Conservation (phyloP, 2,113 vertebrate genomes). For the Pseudonaja textilis region DNA sequence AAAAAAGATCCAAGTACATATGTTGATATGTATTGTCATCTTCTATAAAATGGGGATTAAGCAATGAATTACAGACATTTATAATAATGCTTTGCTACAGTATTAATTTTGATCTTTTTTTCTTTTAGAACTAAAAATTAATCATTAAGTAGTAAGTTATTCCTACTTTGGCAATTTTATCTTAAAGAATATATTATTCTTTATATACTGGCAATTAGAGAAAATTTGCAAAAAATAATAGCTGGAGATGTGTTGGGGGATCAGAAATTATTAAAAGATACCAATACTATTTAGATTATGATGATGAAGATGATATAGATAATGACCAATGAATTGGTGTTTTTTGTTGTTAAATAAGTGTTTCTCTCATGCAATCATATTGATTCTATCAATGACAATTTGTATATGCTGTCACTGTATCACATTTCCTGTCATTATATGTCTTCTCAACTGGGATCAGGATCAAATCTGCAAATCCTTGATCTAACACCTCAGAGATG, state of each 20-base stretch:
- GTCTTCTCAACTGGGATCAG: neutral
- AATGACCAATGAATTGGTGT: neutral
- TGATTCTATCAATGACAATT: neutral
- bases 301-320: neutral
- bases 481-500: neutral
- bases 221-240: neutral
- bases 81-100: neutral
- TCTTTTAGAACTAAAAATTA: neutral
- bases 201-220: neutral
- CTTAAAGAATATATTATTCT: neutral
- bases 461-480: neutral
- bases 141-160: neutral
- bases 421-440: neutral
- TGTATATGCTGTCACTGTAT: neutral
- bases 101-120: neutral
- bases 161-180: neutral
- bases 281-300: neutral
- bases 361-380: neutral
- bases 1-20: neutral
- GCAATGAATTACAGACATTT: neutral
- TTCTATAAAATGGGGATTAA: neutral
- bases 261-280: neutral
- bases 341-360: neutral
- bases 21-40: neutral
- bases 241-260: neutral